Evolutionary conservation across 2,888 invertebrate species (phyloP), one percentile per base, ranked within the genome.

Genomic region (Orchesella flavescens): DNA sequence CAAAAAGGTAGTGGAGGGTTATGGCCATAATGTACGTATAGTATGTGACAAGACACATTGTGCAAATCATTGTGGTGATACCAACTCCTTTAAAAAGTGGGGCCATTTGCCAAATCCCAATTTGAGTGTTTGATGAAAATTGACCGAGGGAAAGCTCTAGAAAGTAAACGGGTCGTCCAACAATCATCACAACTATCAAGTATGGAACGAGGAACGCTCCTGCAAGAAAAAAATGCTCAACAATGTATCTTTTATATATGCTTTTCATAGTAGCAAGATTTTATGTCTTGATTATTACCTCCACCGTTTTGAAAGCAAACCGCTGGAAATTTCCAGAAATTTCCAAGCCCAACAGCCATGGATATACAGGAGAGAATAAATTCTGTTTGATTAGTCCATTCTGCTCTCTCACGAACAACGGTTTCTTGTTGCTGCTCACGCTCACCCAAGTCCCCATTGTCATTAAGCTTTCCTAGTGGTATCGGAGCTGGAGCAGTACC

Each of bases 141-240:
- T 97, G 96, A 13, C 96, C 96, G 12, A 96, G 89, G 1, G 93
- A 91, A 91, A 95, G 94, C 90, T 97, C 96, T 89, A 97, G 91
- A 89, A 95, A 95, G 90, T 96, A 96, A 91, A 96, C 92, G 0
- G 95, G 95, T 88, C 94, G 93, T 66, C 95, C 95, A 83, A 94
- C 92, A 34, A 90, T 82, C 57, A 89, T 85, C 23, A 90, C 80
- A 1, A 90, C 87, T 13, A 89, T 66, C 7, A 90, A 82, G 78
- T 90, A 90, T 7, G 89, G 89, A 19, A 89, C 87, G 3, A 89
- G 84, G 80, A 89, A 89, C 1, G 89, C 89, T 9, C 89, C 88
- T 1, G 89, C 89, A 7, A 89, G n/a, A n/a, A n/a, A n/a, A n/a
- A n/a, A n/a, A n/a, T n/a, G n/a, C n/a, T n/a, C 90, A 5, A 66